A percentile compares a stretch with the other conserved stretches of the same genome.
phyloP scores from a whole-genome alignment of 2,113 vertebrate species.

The Malurus melanocephalus region DNA sequence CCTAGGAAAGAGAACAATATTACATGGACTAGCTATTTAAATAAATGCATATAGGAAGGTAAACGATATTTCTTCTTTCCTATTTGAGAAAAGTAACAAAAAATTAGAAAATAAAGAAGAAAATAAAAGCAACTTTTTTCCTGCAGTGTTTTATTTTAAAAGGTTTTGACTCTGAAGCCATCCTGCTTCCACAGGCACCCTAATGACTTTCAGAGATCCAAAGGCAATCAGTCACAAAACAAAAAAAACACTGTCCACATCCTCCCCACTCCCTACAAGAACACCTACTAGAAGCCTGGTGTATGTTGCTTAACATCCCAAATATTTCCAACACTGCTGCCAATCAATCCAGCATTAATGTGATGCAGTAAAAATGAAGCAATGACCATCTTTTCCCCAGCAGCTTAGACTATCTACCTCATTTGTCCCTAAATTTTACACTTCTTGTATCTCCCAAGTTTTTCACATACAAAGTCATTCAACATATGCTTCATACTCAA shows the following conservation, averaged over 20 bases:
- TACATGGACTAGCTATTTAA: neutral
- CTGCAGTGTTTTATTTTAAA: neutral
- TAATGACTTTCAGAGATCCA: neutral
- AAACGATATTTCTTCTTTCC: neutral
- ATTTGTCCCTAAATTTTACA: neutral
- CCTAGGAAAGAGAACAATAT: constrained; percentile 68
- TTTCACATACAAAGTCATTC: neutral
- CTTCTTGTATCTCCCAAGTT: neutral
- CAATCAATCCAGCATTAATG: neutral
- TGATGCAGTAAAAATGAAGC: neutral
- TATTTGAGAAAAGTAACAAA: neutral
- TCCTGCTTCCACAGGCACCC: neutral
- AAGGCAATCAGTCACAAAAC: neutral
- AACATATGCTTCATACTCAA: neutral
- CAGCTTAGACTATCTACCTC: neutral
- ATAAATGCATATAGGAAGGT: neutral
- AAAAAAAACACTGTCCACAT: neutral
- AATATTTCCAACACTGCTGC: neutral
- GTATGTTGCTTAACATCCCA: neutral
- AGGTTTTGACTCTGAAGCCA: neutral
- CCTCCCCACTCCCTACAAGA: neutral
- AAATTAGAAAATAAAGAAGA: neutral
- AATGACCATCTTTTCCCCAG: neutral
- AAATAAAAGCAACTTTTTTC: too few species aligned
- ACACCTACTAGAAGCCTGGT: neutral